Conservation (phyloP, 2,888 invertebrate genomes). For the Gymnoscelis rufifasciata region DNA sequence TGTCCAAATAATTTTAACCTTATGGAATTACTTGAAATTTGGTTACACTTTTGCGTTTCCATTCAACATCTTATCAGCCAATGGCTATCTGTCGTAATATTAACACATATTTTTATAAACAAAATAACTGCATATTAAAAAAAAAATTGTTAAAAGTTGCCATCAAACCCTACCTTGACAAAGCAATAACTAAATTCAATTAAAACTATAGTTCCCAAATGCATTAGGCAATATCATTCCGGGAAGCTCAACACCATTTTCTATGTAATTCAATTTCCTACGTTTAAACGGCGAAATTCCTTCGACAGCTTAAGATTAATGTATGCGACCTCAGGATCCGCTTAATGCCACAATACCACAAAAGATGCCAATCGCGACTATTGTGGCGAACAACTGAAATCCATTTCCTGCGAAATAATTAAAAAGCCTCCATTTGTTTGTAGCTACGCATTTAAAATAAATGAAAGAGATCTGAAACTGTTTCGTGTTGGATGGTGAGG, state of each 20-base stretch:
- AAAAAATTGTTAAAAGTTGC: no score
- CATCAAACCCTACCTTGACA: not conserved
- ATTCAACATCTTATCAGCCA: no score
- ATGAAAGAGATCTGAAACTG: no score
- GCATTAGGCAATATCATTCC: not conserved
- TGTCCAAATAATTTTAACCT: no score
- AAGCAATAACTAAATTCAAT: not conserved
- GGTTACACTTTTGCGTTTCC: no score
- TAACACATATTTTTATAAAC: no score
- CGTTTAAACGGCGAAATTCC: constrained; percentile 11
- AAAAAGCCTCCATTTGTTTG: not conserved
- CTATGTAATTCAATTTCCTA: constrained; percentile 16
- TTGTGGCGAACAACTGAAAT: constrained; percentile 11
- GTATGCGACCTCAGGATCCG: constrained; percentile 29
- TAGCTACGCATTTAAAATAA: not conserved
- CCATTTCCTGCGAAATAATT: not conserved
- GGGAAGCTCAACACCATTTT: not conserved
- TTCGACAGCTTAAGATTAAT: constrained; percentile 18
- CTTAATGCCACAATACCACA: constrained; percentile 49
- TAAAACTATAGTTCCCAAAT: not conserved
- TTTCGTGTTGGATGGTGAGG: no score
- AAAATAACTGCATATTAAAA: no score
- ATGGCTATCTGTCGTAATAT: no score
- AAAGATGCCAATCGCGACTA: constrained; percentile 55
- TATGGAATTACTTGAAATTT: no score